Conservation (phyloP, 1,140 invertebrate genomes). For the Penaeus vannamei region DNA sequence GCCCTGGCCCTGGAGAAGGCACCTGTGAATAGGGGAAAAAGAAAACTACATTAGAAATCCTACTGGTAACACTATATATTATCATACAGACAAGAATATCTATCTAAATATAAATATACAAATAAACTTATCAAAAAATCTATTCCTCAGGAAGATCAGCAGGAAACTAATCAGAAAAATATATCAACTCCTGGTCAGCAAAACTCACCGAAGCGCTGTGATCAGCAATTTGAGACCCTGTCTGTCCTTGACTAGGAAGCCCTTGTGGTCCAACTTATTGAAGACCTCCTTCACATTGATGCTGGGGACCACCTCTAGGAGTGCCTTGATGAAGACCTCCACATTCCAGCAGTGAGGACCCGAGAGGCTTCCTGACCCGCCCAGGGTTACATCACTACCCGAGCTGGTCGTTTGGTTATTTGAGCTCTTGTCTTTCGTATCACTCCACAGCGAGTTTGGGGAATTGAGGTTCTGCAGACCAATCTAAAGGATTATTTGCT, state of each 20-base stretch:
- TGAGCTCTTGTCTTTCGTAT: conserved; percentile 71
- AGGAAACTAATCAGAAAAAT: not conserved
- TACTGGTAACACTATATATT: no score
- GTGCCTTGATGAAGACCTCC: conserved; percentile 90
- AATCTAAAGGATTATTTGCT: conserved; percentile 61
- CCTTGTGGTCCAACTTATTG: conserved; percentile 88
- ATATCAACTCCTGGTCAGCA: not conserved
- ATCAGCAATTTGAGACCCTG: conserved; percentile 86
- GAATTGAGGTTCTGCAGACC: conserved; percentile 75
- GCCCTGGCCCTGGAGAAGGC: conserved; percentile 59
- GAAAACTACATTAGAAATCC: not conserved
- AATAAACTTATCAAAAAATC: not conserved
- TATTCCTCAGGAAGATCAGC: no score
- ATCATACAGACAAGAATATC: no score
- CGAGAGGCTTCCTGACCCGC: conserved; percentile 35
- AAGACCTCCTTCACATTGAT: conserved; percentile 95
- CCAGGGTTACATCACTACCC: conserved; percentile 28
- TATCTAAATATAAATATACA: no score
- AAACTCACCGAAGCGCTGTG: conserved; percentile 84
- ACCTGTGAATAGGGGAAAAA: not conserved
- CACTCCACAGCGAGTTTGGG: conserved; percentile 70
- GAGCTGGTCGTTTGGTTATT: conserved; percentile 41
- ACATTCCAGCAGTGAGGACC: conserved; percentile 82
- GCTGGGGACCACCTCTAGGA: conserved; percentile 89
- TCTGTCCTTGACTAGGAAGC: conserved; percentile 90